Evolutionary conservation across 2,888 invertebrate genomes (phyloP).

Genomic region (Andrena trimmerana): DNA sequence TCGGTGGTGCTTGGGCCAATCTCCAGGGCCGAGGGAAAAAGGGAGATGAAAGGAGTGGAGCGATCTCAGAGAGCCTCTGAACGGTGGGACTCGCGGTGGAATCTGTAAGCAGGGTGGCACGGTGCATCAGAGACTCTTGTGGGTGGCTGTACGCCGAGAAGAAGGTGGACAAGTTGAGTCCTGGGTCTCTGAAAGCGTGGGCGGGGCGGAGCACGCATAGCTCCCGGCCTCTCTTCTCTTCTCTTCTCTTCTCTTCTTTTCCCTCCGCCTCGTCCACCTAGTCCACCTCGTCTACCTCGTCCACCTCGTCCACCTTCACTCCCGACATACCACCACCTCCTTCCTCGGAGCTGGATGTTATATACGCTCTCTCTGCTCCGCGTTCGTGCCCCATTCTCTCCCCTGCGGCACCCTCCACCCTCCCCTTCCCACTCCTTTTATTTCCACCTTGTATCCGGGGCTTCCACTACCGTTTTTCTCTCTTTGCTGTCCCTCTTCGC

Average conservation of each 20-base stretch:
- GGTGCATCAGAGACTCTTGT: constrained; percentile 76
- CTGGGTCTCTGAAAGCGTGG: constrained; percentile 84
- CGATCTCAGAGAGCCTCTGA: not conserved
- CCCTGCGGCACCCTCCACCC: constrained; percentile 20
- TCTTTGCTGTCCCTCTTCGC: constrained; percentile 77
- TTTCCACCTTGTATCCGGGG: constrained; percentile 76
- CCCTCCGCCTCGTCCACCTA: constrained; percentile 51
- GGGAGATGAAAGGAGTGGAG: not conserved
- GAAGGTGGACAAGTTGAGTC: constrained; percentile 85
- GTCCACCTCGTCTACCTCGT: constrained; percentile 49
- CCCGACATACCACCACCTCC: constrained; percentile 57
- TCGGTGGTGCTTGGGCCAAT: not conserved
- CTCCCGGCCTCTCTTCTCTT: constrained; percentile 81
- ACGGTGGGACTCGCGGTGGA: constrained; percentile 2
- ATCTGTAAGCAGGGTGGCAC: constrained; percentile 58
- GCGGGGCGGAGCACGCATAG: constrained; percentile 85
- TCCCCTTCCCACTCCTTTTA: constrained; percentile 69
- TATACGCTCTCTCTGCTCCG: constrained; percentile 51
- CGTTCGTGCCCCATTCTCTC: constrained; percentile 52
- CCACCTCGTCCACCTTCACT: constrained; percentile 48
- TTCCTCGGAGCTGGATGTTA: constrained; percentile 52
- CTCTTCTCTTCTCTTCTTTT: constrained; percentile 51
- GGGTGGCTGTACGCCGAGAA: constrained; percentile 80
- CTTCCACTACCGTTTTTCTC: constrained; percentile 76
- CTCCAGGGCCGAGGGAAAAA: not conserved